Conservation (phyloP, 2,797 vertebrate species). For the Picus viridis region DNA sequence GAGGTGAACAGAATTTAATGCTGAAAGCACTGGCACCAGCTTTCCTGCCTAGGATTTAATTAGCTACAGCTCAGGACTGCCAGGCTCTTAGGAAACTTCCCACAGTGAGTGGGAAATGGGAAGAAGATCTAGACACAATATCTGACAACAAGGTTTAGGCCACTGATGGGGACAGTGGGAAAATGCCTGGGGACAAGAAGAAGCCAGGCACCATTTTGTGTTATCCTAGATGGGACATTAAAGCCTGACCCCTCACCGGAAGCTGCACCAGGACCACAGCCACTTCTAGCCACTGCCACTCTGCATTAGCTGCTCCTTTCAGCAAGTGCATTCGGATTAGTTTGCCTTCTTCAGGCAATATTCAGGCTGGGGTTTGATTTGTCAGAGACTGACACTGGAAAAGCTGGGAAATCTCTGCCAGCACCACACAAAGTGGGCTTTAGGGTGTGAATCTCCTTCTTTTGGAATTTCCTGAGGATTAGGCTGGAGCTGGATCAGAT, state of each 20-base stretch:
- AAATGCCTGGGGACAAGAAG: neutral
- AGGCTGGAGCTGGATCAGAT: slow-evolving; percentile 9
- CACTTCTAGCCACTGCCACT: neutral
- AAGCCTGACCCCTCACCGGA: neutral
- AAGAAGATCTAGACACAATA: neutral
- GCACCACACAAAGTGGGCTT: neutral
- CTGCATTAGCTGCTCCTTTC: neutral
- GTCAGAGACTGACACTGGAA: neutral
- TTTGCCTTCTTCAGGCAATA: slow-evolving; percentile 19
- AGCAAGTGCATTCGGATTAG: neutral
- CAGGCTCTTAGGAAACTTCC: neutral
- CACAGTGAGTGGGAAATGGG: neutral
- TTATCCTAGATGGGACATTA: neutral
- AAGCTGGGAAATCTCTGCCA: neutral
- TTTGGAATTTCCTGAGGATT: slow-evolving; percentile 5
- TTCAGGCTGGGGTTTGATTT: neutral
- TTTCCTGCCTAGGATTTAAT: neutral
- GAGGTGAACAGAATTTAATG: neutral
- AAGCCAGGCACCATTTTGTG: neutral
- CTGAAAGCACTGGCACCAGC: neutral
- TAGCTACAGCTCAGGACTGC: neutral
- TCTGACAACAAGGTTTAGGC: neutral
- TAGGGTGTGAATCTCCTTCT: neutral
- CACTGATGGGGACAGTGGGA: neutral
- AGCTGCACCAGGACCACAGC: neutral